Evolutionary conservation across 2,797 vertebrate genomes (phyloP).

Genomic region (Botia kubotai): DNA sequence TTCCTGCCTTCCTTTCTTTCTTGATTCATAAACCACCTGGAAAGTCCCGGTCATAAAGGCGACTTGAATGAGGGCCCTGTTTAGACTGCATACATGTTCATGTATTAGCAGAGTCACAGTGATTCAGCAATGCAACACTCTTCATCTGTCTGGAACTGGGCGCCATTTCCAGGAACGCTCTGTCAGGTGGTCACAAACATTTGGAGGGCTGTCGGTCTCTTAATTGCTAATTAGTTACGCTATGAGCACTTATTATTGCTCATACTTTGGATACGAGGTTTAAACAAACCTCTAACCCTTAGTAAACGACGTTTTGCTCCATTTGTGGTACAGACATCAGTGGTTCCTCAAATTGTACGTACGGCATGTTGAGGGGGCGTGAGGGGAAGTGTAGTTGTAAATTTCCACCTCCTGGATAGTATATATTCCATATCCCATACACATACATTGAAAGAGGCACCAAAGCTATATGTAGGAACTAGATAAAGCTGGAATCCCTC

Average conservation of each 20-base stretch:
- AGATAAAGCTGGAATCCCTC: neutral
- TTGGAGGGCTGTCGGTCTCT: neutral
- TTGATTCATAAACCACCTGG: conserved; percentile 47
- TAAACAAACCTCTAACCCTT: neutral
- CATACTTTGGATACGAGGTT: neutral
- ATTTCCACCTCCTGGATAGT: neutral
- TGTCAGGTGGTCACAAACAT: neutral
- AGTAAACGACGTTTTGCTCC: neutral
- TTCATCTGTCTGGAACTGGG: conserved; percentile 16
- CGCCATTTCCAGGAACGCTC: neutral
- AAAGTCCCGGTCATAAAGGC: conserved; percentile 23
- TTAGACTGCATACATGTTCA: conserved; percentile 26
- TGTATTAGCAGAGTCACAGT: conserved; percentile 17
- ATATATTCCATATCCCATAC: too few species aligned
- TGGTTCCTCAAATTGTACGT: neutral
- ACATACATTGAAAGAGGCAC: neutral
- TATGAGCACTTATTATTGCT: neutral
- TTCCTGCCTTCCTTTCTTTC: conserved; percentile 26
- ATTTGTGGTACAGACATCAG: neutral
- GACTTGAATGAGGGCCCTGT: conserved; percentile 26
- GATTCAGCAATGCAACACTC: conserved; percentile 36
- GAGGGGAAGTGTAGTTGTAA: too few species aligned
- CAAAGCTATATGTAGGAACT: neutral
- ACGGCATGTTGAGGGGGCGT: neutral
- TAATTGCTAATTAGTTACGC: neutral